These are phyloP conservation scores for Notamacropus eugenii DNA, from an alignment of 2,797 vertebrate species.

Conservation along the genomic window DNA sequence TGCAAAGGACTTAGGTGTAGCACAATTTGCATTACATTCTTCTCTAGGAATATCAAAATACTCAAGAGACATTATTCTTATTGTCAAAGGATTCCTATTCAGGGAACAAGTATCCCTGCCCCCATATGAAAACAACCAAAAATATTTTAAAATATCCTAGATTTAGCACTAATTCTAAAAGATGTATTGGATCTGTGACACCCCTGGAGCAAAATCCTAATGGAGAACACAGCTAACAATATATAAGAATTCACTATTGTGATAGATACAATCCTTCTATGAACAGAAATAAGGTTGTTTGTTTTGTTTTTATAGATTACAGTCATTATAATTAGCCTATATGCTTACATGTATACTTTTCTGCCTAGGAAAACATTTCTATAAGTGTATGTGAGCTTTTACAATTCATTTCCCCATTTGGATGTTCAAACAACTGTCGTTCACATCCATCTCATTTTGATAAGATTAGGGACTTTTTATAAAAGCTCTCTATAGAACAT, in stretches of 20 bases:
- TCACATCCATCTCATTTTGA: no score
- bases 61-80: not conserved
- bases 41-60: not conserved
- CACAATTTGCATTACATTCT: not conserved
- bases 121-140: not conserved
- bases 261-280: not conserved
- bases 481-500: no score
- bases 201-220: conserved; percentile 12
- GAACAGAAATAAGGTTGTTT: not conserved
- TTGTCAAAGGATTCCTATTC: not conserved
- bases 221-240: not conserved
- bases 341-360: not conserved
- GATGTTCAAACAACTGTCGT: not conserved
- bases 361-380: not conserved
- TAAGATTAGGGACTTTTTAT: no score
- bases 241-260: not conserved
- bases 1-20: not conserved
- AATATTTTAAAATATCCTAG: not conserved
- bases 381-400: conserved; percentile 23
- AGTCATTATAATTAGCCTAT: not conserved
- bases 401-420: not conserved
- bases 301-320: not conserved
- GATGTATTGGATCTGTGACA: not conserved
- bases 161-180: conserved; percentile 19
- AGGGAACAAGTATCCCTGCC: not conserved